phyloP scores from a whole-genome alignment of 2,113 vertebrate species.

The Leptosomus discolor region DNA sequence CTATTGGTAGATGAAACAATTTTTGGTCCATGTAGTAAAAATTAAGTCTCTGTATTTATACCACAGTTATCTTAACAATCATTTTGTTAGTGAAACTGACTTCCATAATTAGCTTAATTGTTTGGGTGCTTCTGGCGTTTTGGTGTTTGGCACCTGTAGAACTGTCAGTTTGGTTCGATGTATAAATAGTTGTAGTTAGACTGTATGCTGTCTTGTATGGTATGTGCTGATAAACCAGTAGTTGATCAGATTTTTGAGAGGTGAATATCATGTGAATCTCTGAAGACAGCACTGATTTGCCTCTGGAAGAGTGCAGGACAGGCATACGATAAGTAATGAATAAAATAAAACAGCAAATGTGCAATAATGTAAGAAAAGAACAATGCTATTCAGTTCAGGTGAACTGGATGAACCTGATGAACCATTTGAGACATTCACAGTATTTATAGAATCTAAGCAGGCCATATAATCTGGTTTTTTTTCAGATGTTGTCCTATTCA shows the following conservation, averaged over 20 bases:
- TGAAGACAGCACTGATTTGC: neutral
- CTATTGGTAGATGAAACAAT: slow-evolving; percentile 14
- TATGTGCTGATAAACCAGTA: neutral
- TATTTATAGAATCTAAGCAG: neutral
- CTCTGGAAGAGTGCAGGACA: neutral
- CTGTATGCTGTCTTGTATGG: rapidly evolving
- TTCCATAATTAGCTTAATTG: slow-evolving; percentile 37
- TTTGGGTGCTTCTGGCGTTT: neutral
- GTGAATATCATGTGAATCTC: neutral
- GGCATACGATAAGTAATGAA: neutral
- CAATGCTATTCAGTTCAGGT: neutral
- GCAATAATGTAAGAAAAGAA: neutral
- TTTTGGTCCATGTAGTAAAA: slow-evolving; percentile 19
- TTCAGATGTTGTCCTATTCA: neutral
- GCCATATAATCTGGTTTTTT: neutral
- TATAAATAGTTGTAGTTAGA: neutral
- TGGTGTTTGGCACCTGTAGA: neutral
- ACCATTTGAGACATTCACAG: neutral
- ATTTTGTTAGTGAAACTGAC: slow-evolving; percentile 36
- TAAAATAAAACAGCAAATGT: neutral
- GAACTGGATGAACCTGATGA: neutral
- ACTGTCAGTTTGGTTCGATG: neutral
- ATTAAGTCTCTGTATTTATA: slow-evolving; percentile 28
- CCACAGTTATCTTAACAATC: slow-evolving; percentile 20
- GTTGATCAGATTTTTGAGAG: neutral